Percentiles rank a stretch among this genome's conserved stretches.
Conservation (phyloP, 2,888 invertebrate genomes). For the Eueremaeus valkanovi region DNA sequence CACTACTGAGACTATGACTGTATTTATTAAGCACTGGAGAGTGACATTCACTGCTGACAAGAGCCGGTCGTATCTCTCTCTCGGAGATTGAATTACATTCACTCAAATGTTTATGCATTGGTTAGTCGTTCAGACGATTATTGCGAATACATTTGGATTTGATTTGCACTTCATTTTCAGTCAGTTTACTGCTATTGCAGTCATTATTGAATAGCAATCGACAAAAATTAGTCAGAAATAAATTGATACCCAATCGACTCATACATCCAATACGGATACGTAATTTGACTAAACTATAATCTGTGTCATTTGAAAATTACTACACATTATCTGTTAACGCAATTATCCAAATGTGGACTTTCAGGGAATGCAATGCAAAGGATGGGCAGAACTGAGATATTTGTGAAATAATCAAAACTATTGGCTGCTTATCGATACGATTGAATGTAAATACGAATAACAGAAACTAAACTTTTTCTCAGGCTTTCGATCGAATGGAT, state of each 20-base stretch:
- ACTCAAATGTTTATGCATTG: neutral
- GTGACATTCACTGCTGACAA: conserved; percentile 14
- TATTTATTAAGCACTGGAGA: no score
- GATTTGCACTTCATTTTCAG: no score
- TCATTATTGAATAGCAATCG: neutral
- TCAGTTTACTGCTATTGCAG: no score
- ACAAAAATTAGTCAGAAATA: neutral
- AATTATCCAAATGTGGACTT: neutral
- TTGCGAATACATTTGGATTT: neutral
- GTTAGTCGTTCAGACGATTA: neutral
- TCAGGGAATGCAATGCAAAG: neutral
- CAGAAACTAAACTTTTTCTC: neutral
- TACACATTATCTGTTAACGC: neutral
- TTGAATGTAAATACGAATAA: neutral
- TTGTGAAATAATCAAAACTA: neutral
- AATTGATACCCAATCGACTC: neutral
- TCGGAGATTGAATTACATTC: conserved; percentile 21
- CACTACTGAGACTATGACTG: neutral
- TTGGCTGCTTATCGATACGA: neutral
- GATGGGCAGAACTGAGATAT: neutral
- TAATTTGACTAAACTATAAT: neutral
- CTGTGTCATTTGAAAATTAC: neutral
- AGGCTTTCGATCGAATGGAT: neutral
- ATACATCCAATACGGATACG: neutral
- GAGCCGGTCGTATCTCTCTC: neutral